These are phyloP conservation scores for Cyphomyrus plagiostoma DNA, from an alignment of 2,113 vertebrate genomes.

Conservation along the genomic window DNA sequence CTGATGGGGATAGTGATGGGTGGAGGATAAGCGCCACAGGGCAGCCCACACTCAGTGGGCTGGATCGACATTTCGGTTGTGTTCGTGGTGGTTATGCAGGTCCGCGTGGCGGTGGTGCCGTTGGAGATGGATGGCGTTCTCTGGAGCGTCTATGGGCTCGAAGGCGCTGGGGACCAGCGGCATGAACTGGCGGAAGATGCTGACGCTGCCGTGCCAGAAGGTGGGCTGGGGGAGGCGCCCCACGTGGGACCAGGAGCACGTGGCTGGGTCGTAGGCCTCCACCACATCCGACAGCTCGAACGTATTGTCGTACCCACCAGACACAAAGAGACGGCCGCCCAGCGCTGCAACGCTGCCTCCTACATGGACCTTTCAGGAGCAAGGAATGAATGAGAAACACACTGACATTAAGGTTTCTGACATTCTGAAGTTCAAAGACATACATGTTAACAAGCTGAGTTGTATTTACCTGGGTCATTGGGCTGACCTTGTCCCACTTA, in stretches of 20 bases:
- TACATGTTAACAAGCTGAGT: not conserved
- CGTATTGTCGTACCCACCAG: conserved; percentile 88
- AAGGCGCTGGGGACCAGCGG: conserved; percentile 68
- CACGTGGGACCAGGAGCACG: conserved; percentile 64
- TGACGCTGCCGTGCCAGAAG: conserved; percentile 97
- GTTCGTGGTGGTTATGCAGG: conserved; percentile 67
- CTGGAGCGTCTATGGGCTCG: conserved; percentile 56
- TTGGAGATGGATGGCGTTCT: conserved; percentile 60
- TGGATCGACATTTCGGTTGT: conserved; percentile 60
- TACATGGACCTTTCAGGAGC: conserved; percentile 76
- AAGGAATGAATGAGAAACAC: not conserved
- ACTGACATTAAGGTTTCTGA: not conserved
- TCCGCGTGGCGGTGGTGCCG: conserved; percentile 60
- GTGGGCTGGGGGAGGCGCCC: conserved; percentile 86
- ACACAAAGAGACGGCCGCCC: conserved; percentile 86
- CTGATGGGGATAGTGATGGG: not conserved
- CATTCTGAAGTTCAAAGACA: not conserved
- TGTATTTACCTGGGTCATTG: conserved; percentile 85
- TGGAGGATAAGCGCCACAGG: not conserved
- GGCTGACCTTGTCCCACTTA: conserved; percentile 85
- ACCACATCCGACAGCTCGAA: conserved; percentile 90
- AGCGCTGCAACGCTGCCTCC: conserved; percentile 86
- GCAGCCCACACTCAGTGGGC: conserved; percentile 55
- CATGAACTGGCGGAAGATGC: conserved; percentile 99
- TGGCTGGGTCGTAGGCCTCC: conserved; percentile 77